Percentiles rank a stretch among this genome's conserved stretches.
phyloP scores from a whole-genome alignment of 2,113 vertebrate species.

The Siphamia tubifer region DNA sequence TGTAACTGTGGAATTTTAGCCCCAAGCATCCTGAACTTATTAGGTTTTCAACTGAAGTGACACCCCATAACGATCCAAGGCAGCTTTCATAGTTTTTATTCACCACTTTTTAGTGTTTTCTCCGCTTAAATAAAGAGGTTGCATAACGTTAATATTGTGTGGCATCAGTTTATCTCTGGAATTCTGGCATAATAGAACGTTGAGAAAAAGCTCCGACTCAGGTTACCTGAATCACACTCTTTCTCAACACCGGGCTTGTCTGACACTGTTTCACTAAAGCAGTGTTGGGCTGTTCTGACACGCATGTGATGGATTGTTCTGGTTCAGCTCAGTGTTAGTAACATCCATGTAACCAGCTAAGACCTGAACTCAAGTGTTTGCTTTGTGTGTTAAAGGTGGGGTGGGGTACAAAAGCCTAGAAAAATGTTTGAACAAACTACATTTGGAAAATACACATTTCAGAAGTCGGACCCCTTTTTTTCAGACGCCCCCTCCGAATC shows the following conservation, averaged over 20 bases:
- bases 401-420: no score
- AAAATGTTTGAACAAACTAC: no score
- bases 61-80: constrained; percentile 14
- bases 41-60: constrained; percentile 49
- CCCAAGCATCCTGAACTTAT: constrained; percentile 41
- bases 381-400: constrained; percentile 36
- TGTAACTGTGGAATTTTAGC: constrained; percentile 60
- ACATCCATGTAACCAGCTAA: background rate
- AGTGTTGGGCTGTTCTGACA: constrained; percentile 25
- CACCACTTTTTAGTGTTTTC: constrained; percentile 2
- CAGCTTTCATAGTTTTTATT: constrained; percentile 1
- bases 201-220: constrained; percentile 10
- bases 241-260: constrained; percentile 25
- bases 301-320: constrained; percentile 29
- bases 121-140: background rate
- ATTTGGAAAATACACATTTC: no score
- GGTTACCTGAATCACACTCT: constrained; percentile 18
- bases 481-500: no score
- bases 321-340: constrained; percentile 39
- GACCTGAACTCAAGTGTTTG: constrained; percentile 37
- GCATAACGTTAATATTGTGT: background rate
- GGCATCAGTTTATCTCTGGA: constrained; percentile 2
- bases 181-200: constrained; percentile 1
- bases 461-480: no score
- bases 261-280: background rate